Evolutionary conservation across 2,888 invertebrate genomes (phyloP).

Genomic region (Philereme transversata): DNA sequence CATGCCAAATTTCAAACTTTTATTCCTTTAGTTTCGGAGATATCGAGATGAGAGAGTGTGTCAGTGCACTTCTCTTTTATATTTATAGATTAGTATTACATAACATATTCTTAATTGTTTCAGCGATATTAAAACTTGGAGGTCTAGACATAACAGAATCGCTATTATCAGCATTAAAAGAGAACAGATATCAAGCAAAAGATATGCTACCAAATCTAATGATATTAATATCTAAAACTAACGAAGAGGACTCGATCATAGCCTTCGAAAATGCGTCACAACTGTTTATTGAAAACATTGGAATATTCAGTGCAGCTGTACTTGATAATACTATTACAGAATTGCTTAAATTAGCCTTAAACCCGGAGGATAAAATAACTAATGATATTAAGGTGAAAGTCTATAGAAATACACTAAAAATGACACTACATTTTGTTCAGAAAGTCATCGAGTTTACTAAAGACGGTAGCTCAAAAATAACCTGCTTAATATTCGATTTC

Average conservation of each 20-base stretch:
- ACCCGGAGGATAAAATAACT: constrained; percentile 4
- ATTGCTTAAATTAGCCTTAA: constrained; percentile 31
- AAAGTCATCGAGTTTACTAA: constrained; percentile 24
- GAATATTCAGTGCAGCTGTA: constrained; percentile 43
- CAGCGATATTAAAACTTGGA: constrained; percentile 48
- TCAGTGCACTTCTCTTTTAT: too few relatives aligned
- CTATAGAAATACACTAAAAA: constrained; percentile 34
- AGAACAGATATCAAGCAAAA: constrained; percentile 50
- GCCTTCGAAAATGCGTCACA: constrained; percentile 47
- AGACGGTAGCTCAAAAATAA: constrained; percentile 5
- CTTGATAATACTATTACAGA: constrained; percentile 32
- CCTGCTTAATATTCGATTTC: constrained; percentile 19
- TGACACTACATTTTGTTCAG: constrained; percentile 38
- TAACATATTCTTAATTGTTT: constrained; percentile 27
- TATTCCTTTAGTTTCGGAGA: too few relatives aligned
- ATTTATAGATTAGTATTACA: too few relatives aligned
- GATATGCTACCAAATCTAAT: constrained; percentile 50
- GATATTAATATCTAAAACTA: constrained; percentile 40
- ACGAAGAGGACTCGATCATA: constrained; percentile 32
- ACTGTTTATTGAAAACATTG: constrained; percentile 53
- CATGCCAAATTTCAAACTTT: too few relatives aligned
- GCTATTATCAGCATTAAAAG: constrained; percentile 47
- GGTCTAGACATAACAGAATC: constrained; percentile 53
- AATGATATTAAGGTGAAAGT: constrained; percentile 22
- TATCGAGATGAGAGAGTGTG: too few relatives aligned